Evolutionary conservation across 2,113 vertebrate genomes (phyloP), one percentile per base, ranked within the genome.

Genomic region (Bagarius yarrelli): DNA sequence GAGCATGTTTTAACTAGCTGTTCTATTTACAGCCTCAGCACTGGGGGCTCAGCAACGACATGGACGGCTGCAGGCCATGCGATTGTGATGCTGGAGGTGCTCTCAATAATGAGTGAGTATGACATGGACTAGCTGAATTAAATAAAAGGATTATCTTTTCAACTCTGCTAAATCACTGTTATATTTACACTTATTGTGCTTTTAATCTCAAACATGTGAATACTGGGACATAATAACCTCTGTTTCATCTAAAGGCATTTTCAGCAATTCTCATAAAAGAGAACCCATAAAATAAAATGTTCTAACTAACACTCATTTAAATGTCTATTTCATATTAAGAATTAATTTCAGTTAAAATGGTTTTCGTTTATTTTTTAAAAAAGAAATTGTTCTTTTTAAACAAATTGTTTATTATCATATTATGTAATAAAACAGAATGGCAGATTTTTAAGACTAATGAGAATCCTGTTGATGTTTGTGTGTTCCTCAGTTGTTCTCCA

Each of bases 21-120:
- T 67, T 85, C 63, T 86, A 87, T 88, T 82, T 53, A 13, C 91
- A 99, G 98, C 86, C 94, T 55, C 93, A 98, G 88, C 95, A 98
- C 79, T 99, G 98, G 98, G 98, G 98, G 53, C 92, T 99, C 79
- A 98, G 98, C 90, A 98, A 97, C 0, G 97, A 99, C 86, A 91
- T 98, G 91, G 96, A 98, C 0, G 98, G 98, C 50, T 99, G 98
- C 88, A 93, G 96, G 83, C 92, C 96, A 0, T 99, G 98, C n/a
- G 96, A 98, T 89, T 99, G 98, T 15, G 96, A 98, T 86, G 85
- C 91, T 9, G 98, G 98, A 27, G 97, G 97, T 83, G 94, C 98
- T 0, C 44, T 96, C 52, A 94, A 95, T 89, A 98, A 96, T 86
- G 93, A 93, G 98, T 99, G 89, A 95, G 95, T 90, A 74, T 50